Conservation (phyloP, 1,140 invertebrate species). For the Eupeodes corollae region DNA sequence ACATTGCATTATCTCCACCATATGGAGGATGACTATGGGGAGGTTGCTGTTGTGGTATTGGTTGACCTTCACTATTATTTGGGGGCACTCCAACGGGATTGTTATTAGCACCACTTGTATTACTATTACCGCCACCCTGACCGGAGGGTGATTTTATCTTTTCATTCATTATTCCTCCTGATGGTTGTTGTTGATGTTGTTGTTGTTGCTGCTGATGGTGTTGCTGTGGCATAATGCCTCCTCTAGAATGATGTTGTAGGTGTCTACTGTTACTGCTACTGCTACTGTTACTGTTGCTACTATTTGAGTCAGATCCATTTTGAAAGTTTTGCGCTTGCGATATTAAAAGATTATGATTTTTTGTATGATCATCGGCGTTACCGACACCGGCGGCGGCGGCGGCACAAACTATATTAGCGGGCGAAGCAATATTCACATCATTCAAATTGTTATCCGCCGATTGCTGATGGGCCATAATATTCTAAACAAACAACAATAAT, state of each 20-base stretch:
- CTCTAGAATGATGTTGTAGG: no score
- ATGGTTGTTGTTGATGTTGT: neutral
- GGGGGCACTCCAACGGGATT: constrained; percentile 9
- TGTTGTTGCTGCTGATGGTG: neutral
- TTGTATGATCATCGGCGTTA: neutral
- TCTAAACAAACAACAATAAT: neutral
- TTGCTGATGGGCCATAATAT: constrained; percentile 8
- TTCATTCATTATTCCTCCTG: constrained; percentile 25
- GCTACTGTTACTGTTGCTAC: no score
- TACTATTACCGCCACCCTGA: constrained; percentile 16
- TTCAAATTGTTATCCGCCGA: constrained; percentile 2
- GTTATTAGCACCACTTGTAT: constrained; percentile 12
- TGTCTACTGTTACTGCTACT: no score
- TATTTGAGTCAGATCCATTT: neutral
- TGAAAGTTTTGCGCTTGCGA: neutral
- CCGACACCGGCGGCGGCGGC: no score
- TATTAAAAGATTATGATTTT: neutral
- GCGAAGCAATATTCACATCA: neutral
- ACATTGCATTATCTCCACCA: neutral
- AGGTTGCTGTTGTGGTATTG: neutral
- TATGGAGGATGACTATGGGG: neutral
- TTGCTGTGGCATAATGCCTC: neutral
- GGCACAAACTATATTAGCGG: no score
- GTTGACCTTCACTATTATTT: constrained; percentile 7
- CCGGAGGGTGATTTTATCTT: constrained; percentile 35